Conservation (phyloP, 2,113 vertebrate genomes). For the Melanotaenia duboulayi region DNA sequence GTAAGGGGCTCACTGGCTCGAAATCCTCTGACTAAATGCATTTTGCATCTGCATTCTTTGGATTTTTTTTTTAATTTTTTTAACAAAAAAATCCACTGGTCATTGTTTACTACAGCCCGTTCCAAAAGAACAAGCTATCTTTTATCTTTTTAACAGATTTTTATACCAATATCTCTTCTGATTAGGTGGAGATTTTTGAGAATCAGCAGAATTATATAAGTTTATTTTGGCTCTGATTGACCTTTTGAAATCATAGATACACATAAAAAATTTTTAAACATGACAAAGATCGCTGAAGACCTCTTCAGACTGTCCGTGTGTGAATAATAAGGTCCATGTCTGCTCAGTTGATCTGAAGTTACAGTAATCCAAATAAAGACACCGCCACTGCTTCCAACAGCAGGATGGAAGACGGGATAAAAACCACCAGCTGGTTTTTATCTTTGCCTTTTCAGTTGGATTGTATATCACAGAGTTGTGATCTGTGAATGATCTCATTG, state of each 20-base stretch:
- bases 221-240: background rate
- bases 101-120: constrained; percentile 11
- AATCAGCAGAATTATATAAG: background rate
- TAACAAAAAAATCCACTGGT: background rate
- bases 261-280: too few relatives aligned
- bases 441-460: background rate
- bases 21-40: constrained; percentile 34
- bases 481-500: background rate
- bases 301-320: background rate
- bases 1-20: background rate
- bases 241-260: background rate
- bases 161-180: too few relatives aligned
- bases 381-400: background rate
- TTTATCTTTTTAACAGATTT: background rate
- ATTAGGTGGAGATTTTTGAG: background rate
- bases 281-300: background rate
- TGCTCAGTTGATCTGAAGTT: background rate
- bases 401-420: background rate
- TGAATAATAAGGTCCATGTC: background rate
- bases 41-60: constrained; percentile 8
- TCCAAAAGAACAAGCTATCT: background rate
- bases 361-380: background rate
- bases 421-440: background rate
- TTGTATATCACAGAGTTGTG: background rate
- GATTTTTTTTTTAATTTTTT: too few relatives aligned